Percentiles rank a stretch among this genome's conserved stretches.
Evolutionary conservation across 2,888 invertebrate genomes (phyloP).

Genomic region (Heliconius erato): DNA sequence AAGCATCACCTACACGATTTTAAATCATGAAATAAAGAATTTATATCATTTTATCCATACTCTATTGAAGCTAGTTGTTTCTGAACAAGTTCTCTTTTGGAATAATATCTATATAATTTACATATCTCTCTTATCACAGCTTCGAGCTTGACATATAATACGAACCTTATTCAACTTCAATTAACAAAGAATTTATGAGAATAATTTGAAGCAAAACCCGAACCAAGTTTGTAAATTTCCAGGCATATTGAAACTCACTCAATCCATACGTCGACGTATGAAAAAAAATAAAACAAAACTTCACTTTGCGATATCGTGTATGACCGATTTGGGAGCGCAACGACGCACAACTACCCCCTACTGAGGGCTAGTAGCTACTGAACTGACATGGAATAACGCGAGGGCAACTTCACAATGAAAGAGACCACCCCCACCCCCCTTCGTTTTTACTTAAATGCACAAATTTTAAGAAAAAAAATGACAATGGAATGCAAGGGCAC

Average conservation of each 20-base stretch:
- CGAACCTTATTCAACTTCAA: slow-evolving; percentile 32
- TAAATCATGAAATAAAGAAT: slow-evolving; percentile 38
- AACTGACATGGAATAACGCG: slow-evolving; percentile 58
- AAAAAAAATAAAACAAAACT: slow-evolving; percentile 60
- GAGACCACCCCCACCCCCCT: slow-evolving; percentile 68
- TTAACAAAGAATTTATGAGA: slow-evolving; percentile 39
- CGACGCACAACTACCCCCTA: slow-evolving; percentile 68
- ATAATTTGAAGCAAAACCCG: not conserved
- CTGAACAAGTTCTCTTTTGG: slow-evolving; percentile 39
- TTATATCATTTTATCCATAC: slow-evolving; percentile 32
- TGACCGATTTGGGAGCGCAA: slow-evolving; percentile 31
- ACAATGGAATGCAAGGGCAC: slow-evolving; percentile 70
- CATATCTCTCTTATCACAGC: slow-evolving; percentile 45
- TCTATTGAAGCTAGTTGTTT: slow-evolving; percentile 37
- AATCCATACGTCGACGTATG: slow-evolving; percentile 3
- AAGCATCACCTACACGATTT: slow-evolving; percentile 14
- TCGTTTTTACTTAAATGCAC: slow-evolving; percentile 74
- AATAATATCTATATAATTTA: slow-evolving; percentile 37
- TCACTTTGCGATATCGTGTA: slow-evolving; percentile 60
- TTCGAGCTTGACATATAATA: slow-evolving; percentile 41
- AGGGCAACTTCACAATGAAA: slow-evolving; percentile 70
- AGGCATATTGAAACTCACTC: slow-evolving; percentile 48
- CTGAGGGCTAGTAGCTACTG: slow-evolving; percentile 74
- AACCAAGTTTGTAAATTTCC: slow-evolving; percentile 43
- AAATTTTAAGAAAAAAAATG: slow-evolving; percentile 71